phyloP scores from a whole-genome alignment of 2,113 vertebrate species.

The Caranx ignobilis region DNA sequence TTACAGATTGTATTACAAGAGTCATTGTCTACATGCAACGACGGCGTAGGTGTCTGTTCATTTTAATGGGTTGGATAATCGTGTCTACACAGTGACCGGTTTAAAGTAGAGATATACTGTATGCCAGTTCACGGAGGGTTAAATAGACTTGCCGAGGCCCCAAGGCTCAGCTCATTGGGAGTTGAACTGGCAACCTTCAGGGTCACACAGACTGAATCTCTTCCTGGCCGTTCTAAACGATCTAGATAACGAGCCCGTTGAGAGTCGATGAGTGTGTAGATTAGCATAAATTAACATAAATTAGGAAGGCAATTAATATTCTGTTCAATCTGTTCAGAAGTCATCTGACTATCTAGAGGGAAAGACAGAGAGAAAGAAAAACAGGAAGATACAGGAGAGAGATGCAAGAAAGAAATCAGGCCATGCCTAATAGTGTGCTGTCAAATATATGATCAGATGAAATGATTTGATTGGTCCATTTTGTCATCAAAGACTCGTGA shows the following conservation, averaged over 20 bases:
- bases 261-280: constrained; percentile 79
- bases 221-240: constrained; percentile 73
- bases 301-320: constrained; percentile 81
- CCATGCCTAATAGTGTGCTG: constrained; percentile 36
- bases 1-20: constrained; percentile 9
- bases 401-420: constrained; percentile 49
- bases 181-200: constrained; percentile 81
- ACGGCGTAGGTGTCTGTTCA: background rate
- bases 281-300: constrained; percentile 81
- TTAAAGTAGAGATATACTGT: constrained; percentile 42
- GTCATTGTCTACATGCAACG: background rate
- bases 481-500: constrained; percentile 28
- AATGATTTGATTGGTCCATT: constrained; percentile 23
- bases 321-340: constrained; percentile 79
- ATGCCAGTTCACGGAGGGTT: constrained; percentile 61
- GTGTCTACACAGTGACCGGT: constrained; percentile 35
- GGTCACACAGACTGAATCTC: constrained; percentile 78
- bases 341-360: constrained; percentile 67
- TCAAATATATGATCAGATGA: constrained; percentile 39
- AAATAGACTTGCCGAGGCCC: constrained; percentile 62
- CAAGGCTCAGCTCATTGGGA: constrained; percentile 69
- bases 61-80: constrained; percentile 9
- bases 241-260: constrained; percentile 80
- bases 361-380: constrained; percentile 58
- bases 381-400: constrained; percentile 51